These are phyloP conservation scores for Periophthalmus modestus DNA, from an alignment of 2,113 vertebrate genomes.

Conservation along the genomic window DNA sequence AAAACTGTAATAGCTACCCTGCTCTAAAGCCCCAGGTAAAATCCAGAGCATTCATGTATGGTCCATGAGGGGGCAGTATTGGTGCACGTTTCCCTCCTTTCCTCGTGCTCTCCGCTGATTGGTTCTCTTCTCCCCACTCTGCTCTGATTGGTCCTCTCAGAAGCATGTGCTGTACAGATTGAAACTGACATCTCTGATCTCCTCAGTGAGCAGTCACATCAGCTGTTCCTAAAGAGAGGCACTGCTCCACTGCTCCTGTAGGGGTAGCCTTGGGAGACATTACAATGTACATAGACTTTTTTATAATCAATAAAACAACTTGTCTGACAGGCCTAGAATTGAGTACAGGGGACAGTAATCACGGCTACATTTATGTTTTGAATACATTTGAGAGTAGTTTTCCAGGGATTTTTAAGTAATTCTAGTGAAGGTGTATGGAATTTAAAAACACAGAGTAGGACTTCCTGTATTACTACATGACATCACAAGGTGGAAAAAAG, in stretches of 20 bases:
- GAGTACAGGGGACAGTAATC: too few species aligned
- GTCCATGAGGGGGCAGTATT: slow-evolving; percentile 2
- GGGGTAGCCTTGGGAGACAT: background rate
- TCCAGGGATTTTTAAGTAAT: too few species aligned
- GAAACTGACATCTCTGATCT: background rate
- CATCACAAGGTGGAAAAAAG: too few species aligned
- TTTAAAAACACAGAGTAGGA: too few species aligned
- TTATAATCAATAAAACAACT: background rate
- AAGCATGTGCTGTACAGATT: background rate
- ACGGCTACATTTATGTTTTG: too few species aligned
- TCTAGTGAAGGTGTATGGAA: too few species aligned
- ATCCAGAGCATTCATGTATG: background rate
- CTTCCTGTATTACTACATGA: too few species aligned
- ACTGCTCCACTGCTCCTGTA: background rate
- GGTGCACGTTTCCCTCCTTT: background rate
- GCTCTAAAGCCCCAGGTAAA: background rate
- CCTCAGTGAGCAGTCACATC: background rate
- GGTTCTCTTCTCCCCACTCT: background rate
- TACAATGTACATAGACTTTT: background rate
- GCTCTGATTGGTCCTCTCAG: background rate
- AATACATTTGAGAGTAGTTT: too few species aligned
- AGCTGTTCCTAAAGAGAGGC: background rate
- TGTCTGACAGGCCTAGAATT: too few species aligned
- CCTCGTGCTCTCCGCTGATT: background rate
- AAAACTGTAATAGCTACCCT: too few species aligned